Conservation (phyloP, 2,888 invertebrate species). For the Dyspetes luteomarginatus region DNA sequence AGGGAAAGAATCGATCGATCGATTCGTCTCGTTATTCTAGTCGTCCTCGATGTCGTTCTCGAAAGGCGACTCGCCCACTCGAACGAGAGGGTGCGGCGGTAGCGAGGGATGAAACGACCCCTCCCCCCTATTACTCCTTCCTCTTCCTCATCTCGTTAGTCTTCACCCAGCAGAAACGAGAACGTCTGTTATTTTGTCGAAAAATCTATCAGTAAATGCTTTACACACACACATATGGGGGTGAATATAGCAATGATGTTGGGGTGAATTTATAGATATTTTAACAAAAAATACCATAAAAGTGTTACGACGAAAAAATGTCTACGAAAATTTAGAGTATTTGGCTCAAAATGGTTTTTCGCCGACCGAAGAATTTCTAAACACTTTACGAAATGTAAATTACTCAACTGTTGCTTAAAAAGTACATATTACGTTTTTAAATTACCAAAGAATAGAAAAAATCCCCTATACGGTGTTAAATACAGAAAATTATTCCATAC, state of each 20-base stretch:
- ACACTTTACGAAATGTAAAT: too few relatives aligned
- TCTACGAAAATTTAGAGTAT: background rate
- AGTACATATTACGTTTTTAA: too few relatives aligned
- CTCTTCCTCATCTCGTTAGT: conserved; percentile 51
- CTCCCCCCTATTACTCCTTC: background rate
- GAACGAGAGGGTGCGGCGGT: conserved; percentile 41
- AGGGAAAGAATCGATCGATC: conserved; percentile 53
- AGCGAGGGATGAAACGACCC: conserved; percentile 9
- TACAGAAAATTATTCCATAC: background rate
- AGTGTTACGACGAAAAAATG: background rate
- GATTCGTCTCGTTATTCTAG: conserved; percentile 60
- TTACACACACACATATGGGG: background rate
- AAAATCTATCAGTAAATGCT: conserved; percentile 33
- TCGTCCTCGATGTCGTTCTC: conserved; percentile 21
- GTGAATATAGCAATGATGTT: background rate
- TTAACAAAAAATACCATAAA: too few relatives aligned
- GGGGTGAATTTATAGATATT: background rate
- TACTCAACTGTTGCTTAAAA: too few relatives aligned
- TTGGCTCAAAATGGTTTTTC: too few relatives aligned
- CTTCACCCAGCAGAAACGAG: conserved; percentile 36
- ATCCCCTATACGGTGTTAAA: background rate
- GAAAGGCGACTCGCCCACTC: conserved; percentile 31
- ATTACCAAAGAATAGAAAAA: background rate
- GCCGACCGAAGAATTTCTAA: background rate
- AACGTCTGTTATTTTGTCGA: conserved; percentile 48